Base-by-base conservation (phyloP, 2,113 vertebrate species). In the Brachirus orientalis region DNA sequence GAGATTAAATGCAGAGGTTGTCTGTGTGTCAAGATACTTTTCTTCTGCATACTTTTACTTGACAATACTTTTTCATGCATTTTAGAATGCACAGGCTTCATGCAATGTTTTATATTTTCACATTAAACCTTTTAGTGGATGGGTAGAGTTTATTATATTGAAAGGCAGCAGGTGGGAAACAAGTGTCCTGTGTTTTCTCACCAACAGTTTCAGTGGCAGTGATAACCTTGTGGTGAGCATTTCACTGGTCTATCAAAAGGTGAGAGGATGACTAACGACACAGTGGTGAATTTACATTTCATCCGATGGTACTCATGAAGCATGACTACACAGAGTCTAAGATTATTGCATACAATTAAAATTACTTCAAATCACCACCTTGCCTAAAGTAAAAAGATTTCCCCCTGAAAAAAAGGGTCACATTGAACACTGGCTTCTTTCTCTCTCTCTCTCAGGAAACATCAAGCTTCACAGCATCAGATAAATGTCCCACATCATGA, bases 311-410 rank as follows among this genome's bases (percentile, higher is more conserved):
- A 36, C 59, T 44, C 50, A 8, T 14, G 6, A 0, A 53, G 41
- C 55, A 57, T 41, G 50, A 57, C 52, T 20, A 18, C 10, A 71
- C 46, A 7, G 18, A 61, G 38, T 22, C 35, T 7, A n/a, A 60
- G 38, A 40, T 47, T 71, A 12, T 59, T 62, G 36, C 63, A 19
- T 75, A 58, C 33, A 14, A 40, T 63, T 56, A 52, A 75, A 63
- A 12, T 7, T 22, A 44, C 36, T 45, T 41, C 17, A 72, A 63
- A 80, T 45, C 7, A 22, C 50, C 18, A 36, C 68, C 12, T 72
- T 53, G 58, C 76, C 68, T 0, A 28, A 63, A 45, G 40, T 7
- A 43, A 54, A 70, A 68, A 54, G 57, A 51, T 57, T 17, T 33
- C 10, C 52, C 52, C 37, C 43, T 54, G 18, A 54, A 67, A 60